A percentile compares a stretch with the other conserved stretches of the same genome.
phyloP scores from a whole-genome alignment of 2,113 vertebrate genomes.

The Actenoides hombroni region DNA sequence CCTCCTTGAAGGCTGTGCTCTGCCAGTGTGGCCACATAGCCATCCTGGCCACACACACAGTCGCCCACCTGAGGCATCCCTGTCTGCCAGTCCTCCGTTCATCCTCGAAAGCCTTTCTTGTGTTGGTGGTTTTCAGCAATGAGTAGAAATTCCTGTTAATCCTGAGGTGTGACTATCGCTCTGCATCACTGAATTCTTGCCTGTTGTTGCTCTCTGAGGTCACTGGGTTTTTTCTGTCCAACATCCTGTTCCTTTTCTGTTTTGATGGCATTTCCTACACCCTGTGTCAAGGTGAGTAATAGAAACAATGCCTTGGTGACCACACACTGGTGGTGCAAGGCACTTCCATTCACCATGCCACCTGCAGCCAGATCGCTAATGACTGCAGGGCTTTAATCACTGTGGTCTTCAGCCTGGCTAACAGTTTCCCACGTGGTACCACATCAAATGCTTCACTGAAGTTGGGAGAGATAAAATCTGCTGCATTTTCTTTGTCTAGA shows the following conservation, averaged over 20 bases:
- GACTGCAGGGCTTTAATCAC: not conserved
- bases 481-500: constrained; percentile 51
- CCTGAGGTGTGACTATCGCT: not conserved
- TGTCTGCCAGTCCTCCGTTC: not conserved
- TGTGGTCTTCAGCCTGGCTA: not conserved
- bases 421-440: constrained; percentile 25
- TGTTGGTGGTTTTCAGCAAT: not conserved
- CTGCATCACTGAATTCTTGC: not conserved
- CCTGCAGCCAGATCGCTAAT: not conserved
- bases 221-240: not conserved
- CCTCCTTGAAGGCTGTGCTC: not conserved
- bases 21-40: not conserved
- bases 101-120: not conserved
- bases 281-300: constrained; percentile 14
- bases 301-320: not conserved
- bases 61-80: not conserved
- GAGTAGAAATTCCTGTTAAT: not conserved
- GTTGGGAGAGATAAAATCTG: constrained; percentile 49
- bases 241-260: constrained; percentile 1
- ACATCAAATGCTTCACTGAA: constrained; percentile 50
- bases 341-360: not conserved
- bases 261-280: not conserved
- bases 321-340: not conserved
- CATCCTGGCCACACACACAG: not conserved
- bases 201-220: not conserved